Evolutionary conservation across 2,888 invertebrate species (phyloP), one percentile per base, ranked within the genome.

Genomic region (Hemistola chrysoprasaria): DNA sequence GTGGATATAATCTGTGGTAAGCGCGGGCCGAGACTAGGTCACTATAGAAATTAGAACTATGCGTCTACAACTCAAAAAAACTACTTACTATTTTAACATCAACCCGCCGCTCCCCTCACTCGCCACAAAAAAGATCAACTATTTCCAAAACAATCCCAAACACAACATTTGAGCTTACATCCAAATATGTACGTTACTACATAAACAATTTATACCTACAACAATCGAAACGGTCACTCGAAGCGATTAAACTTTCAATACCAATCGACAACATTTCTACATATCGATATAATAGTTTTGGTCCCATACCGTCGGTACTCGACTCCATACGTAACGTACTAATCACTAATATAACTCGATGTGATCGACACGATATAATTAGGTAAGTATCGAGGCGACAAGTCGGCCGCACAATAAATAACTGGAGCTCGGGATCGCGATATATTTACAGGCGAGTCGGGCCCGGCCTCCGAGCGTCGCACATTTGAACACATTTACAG

Each of bases 171-270:
- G 82, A 81, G 80, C 82, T 78, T 75, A 68, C 61, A 57, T 49
- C 59, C 58, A 60, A 57, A 48, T 47, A 44, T 29, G 38, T 50
- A 60, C 33, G 42, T 34, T 28, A 52, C 57, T 64, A 64, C 61
- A 50, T 65, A 67, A 81, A 78, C 70, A 78, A 79, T 78, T 74
- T 67, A 43, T 34, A 68, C 62, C 74, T 82, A 82, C 72, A 81
- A 80, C 82, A 77, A 76, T 65, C 69, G 64, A 74, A 42, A 73
- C 76, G 75, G 70, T 70, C 80, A 78, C 78, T 78, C 74, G 64
- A 64, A 77, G 80, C 78, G 77, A 81, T 83, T 78, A 80, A 82
- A 70, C 47, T 77, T 77, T 74, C 70, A 68, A 76, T 63, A 76
- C 60, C 59, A 64, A 73, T 62, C 42, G 66, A 68, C 75, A 80